Conservation (phyloP, 2,888 invertebrate genomes). For the Ornithoptera alexandrae region DNA sequence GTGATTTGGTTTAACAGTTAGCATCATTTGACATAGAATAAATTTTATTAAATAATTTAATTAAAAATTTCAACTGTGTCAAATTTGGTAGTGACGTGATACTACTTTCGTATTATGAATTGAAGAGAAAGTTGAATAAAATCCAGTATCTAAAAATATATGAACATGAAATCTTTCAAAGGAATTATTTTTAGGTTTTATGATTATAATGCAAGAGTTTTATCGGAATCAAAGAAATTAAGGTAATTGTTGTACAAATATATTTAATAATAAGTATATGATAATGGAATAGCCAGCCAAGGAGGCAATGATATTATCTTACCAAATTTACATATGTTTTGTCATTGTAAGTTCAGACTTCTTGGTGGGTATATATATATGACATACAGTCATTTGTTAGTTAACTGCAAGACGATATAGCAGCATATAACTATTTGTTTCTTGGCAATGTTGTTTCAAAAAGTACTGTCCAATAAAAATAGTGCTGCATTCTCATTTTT, state of each 20-base stretch:
- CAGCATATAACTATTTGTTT: background rate
- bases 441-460: conserved; percentile 14
- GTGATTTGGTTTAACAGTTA: no score
- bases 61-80: no score
- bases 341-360: no score
- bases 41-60: no score
- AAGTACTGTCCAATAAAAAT: conserved; percentile 6
- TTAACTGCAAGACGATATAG: conserved; percentile 2
- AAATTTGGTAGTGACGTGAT: background rate
- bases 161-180: background rate
- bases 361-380: background rate
- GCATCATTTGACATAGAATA: no score
- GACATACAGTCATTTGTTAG: conserved; percentile 4
- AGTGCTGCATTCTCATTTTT: background rate
- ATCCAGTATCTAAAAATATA: background rate
- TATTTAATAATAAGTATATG: no score
- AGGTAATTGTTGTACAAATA: background rate
- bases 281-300: no score
- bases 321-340: background rate
- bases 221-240: background rate
- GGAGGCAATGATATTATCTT: background rate
- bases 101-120: background rate
- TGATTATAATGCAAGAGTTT: background rate
- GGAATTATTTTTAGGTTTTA: background rate
- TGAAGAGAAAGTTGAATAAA: background rate